phyloP scores from a whole-genome alignment of 2,113 vertebrate species.

The Leiothrix lutea region DNA sequence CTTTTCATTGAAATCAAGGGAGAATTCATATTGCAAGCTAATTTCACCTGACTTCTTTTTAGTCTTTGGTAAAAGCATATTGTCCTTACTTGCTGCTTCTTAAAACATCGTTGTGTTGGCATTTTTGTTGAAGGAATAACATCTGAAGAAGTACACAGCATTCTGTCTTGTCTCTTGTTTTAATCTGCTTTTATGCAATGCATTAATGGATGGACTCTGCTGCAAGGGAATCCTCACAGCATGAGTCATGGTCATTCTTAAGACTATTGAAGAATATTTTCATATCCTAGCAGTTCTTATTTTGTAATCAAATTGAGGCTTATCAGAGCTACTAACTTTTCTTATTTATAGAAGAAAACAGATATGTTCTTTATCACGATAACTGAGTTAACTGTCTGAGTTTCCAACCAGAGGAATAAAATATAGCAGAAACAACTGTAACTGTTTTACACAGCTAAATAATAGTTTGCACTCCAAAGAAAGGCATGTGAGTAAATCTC shows the following conservation, averaged over 20 bases:
- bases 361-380: neutral
- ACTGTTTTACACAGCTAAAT: neutral
- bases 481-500: neutral
- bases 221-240: neutral
- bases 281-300: neutral
- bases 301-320: neutral
- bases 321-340: neutral
- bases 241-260: neutral
- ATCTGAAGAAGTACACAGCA: neutral
- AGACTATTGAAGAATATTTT: neutral
- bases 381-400: neutral
- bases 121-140: neutral
- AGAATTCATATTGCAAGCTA: neutral
- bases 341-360: neutral
- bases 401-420: neutral
- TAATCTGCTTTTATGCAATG: neutral
- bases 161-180: neutral
- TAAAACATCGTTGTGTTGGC: neutral
- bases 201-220: neutral
- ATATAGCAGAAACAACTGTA: neutral
- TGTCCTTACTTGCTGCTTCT: neutral
- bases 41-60: neutral
- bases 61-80: neutral
- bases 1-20: neutral
- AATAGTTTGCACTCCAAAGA: neutral